Evolutionary conservation across 2,888 invertebrate species (phyloP).

Genomic region (Leptopterna dolabrata): DNA sequence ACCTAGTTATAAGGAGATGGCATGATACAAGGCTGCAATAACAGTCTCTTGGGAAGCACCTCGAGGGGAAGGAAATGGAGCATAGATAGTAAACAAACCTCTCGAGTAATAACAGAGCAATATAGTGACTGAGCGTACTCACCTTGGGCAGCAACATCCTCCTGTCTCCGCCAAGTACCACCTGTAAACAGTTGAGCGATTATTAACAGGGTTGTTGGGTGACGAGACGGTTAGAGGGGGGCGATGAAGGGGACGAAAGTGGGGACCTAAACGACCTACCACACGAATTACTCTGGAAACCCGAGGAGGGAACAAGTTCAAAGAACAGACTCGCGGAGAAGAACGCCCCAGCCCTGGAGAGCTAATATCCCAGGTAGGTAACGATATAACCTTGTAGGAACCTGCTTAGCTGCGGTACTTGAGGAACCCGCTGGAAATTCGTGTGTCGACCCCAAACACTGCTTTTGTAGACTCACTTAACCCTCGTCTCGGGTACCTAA

Average conservation of each 20-base stretch:
- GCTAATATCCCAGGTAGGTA: not conserved
- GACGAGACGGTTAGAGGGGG: not conserved
- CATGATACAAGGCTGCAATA: not conserved
- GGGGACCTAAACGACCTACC: not conserved
- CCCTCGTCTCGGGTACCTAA: too few relatives aligned
- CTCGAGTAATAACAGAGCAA: conserved; percentile 44
- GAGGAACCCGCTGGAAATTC: not conserved
- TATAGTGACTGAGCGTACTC: conserved; percentile 22
- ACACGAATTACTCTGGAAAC: conserved; percentile 3
- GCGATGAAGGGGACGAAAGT: not conserved
- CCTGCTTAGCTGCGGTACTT: not conserved
- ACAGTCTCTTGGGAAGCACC: not conserved
- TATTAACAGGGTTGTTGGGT: conserved; percentile 9
- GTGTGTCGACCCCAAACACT: not conserved
- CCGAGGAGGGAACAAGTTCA: not conserved
- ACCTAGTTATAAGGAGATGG: conserved; percentile 6
- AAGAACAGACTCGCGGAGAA: not conserved
- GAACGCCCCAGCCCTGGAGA: not conserved
- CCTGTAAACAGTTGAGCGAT: conserved; percentile 41
- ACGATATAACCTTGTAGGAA: conserved; percentile 2
- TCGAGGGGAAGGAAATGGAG: conserved; percentile 32
- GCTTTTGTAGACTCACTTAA: not conserved
- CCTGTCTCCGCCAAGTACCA: conserved; percentile 19
- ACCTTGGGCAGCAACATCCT: conserved; percentile 39
- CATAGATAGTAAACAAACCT: conserved; percentile 45